phyloP scores from a whole-genome alignment of 2,888 invertebrate species.

The Orchestes rusci region DNA sequence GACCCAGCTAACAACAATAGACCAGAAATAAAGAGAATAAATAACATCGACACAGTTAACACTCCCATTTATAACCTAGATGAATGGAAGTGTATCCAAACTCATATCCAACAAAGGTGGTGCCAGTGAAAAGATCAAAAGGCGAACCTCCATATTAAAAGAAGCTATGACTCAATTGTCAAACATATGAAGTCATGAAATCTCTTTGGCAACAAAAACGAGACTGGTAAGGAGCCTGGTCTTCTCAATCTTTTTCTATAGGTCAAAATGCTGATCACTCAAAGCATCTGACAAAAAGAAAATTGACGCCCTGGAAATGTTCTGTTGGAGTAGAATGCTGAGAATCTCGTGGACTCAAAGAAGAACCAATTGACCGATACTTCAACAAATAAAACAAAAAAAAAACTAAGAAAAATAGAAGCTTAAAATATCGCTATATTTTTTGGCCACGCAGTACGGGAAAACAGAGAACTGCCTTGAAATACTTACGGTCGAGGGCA shows the following conservation, averaged over 20 bases:
- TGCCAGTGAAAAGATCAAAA: not conserved
- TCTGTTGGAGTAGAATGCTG: not conserved
- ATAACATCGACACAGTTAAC: constrained; percentile 6
- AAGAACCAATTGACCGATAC: not conserved
- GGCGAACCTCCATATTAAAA: not conserved
- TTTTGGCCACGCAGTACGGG: too few relatives aligned
- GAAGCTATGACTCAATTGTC: not conserved
- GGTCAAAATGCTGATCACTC: too few relatives aligned
- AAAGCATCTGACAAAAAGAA: not conserved
- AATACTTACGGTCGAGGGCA: constrained; percentile 1
- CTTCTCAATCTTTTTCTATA: too few relatives aligned
- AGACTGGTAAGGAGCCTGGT: constrained; percentile 8
- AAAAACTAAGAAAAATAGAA: constrained; percentile 1
- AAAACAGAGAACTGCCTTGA: constrained; percentile 3
- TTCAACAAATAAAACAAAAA: constrained; percentile 8
- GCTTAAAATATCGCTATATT: constrained; percentile 1
- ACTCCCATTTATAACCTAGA: not conserved
- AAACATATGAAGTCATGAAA: constrained; percentile 1
- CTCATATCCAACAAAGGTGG: too few relatives aligned
- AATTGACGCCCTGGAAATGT: constrained; percentile 1
- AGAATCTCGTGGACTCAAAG: constrained; percentile 2
- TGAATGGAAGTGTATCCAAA: too few relatives aligned
- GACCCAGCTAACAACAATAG: constrained; percentile 3
- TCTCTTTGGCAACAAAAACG: constrained; percentile 3
- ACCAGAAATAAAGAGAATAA: constrained; percentile 8